Evolutionary conservation across 2,888 invertebrate genomes (phyloP).

Genomic region (Trichopoda pennipes): DNA sequence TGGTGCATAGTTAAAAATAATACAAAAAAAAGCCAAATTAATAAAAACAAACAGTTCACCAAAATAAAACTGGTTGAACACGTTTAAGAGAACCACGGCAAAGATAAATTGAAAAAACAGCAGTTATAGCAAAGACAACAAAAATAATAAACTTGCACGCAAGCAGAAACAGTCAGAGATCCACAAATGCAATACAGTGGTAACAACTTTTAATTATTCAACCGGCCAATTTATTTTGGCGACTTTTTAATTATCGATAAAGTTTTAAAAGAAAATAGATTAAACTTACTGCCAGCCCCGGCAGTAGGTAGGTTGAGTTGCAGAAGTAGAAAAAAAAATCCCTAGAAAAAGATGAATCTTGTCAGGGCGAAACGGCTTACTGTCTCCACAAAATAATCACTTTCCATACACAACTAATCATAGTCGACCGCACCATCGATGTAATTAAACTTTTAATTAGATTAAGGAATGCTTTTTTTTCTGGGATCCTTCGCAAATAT

Average conservation of each 20-base stretch:
- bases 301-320: too few species aligned
- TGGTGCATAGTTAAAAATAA: slow-evolving; percentile 60
- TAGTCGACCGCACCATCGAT: too few species aligned
- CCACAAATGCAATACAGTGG: slow-evolving; percentile 62
- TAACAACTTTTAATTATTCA: slow-evolving; percentile 9
- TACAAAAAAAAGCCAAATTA: slow-evolving; percentile 16
- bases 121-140: slow-evolving; percentile 44
- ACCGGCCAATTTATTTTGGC: not conserved
- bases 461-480: too few species aligned
- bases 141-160: slow-evolving; percentile 13
- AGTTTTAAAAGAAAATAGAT: too few species aligned
- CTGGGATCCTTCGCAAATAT: too few species aligned
- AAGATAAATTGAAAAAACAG: slow-evolving; percentile 44
- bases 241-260: not conserved
- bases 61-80: slow-evolving; percentile 76
- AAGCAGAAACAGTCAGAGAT: slow-evolving; percentile 54
- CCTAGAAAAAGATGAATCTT: too few species aligned
- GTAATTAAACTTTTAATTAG: too few species aligned
- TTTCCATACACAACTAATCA: too few species aligned
- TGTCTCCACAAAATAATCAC: too few species aligned
- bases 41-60: slow-evolving; percentile 49
- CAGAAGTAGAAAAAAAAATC: too few species aligned
- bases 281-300: too few species aligned
- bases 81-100: slow-evolving; percentile 72
- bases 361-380: too few species aligned